A percentile compares a stretch with the other conserved stretches of the same genome.
Evolutionary conservation across 2,113 vertebrate species (phyloP).

Genomic region (Cryptomyrus ogoouensis): DNA sequence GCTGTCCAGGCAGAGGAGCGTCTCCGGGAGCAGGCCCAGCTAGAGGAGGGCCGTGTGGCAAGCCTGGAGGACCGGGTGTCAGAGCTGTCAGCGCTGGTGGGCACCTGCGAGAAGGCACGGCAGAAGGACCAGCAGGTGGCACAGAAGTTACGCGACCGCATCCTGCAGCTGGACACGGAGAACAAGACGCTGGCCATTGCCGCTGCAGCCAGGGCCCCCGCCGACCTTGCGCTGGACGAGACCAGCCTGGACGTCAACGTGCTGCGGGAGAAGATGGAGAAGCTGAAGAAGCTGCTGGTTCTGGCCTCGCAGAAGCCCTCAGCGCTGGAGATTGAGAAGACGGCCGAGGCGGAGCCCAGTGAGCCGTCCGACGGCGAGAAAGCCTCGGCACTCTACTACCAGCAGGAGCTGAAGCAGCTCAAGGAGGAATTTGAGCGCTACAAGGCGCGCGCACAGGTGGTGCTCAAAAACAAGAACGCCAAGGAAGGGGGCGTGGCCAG

Average conservation of each 20-base stretch:
- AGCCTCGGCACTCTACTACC: constrained; percentile 57
- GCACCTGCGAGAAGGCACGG: constrained; percentile 72
- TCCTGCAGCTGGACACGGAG: constrained; percentile 82
- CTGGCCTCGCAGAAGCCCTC: constrained; percentile 60
- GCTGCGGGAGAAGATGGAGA: constrained; percentile 78
- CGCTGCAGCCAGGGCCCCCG: constrained; percentile 55
- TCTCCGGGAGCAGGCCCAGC: constrained; percentile 65
- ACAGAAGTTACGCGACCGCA: constrained; percentile 75
- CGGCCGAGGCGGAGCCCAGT: constrained; percentile 43
- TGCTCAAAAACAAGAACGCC: constrained; percentile 77
- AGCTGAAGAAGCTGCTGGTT: constrained; percentile 69
- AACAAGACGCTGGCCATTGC: constrained; percentile 81
- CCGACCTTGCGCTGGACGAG: constrained; percentile 61
- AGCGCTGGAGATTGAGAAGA: constrained; percentile 55
- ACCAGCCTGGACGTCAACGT: constrained; percentile 61
- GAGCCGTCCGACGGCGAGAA: constrained; percentile 56
- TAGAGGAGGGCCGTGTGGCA: constrained; percentile 74
- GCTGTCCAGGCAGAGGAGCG: constrained; percentile 67
- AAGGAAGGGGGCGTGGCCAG: constrained; percentile 70
- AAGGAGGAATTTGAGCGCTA: constrained; percentile 92
- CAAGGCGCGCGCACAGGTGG: constrained; percentile 82
- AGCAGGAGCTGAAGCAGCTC: constrained; percentile 84
- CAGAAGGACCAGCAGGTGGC: constrained; percentile 76
- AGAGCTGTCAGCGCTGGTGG: constrained; percentile 77
- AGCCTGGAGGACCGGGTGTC: constrained; percentile 77